Conservation (phyloP, 2,888 invertebrate species). For the Harmothoe impar region DNA sequence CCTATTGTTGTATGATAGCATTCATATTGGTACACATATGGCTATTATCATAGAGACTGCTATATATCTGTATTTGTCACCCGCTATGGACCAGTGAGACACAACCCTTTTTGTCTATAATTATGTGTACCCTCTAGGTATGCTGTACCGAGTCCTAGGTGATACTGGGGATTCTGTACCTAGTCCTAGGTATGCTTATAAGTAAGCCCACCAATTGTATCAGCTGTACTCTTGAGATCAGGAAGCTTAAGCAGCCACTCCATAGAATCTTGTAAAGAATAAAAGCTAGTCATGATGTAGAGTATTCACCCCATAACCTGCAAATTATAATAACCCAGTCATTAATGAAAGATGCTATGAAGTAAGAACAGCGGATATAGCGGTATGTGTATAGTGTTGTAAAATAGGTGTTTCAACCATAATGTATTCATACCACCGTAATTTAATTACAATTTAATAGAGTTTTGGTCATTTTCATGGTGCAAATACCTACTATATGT, state of each 20-base stretch:
- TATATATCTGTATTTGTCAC: conserved; percentile 23
- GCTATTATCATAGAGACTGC: conserved; percentile 44
- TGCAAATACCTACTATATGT: conserved; percentile 28
- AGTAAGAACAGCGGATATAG: conserved; percentile 8
- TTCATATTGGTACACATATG: conserved; percentile 30
- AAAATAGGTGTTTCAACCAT: conserved; percentile 31
- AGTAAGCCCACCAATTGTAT: neutral
- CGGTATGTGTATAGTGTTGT: conserved; percentile 44
- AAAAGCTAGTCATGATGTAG: conserved; percentile 5
- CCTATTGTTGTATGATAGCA: conserved; percentile 49
- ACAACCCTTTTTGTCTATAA: neutral
- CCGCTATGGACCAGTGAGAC: neutral
- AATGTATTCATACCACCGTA: conserved; percentile 31
- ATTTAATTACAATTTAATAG: conserved; percentile 45
- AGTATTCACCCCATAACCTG: conserved; percentile 42
- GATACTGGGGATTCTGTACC: no score
- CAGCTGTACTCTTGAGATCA: neutral
- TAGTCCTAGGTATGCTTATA: conserved; percentile 21
- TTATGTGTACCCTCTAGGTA: neutral
- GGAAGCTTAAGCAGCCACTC: neutral
- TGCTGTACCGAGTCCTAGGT: neutral
- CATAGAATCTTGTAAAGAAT: neutral
- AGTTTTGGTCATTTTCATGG: conserved; percentile 46
- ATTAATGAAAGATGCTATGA: neutral
- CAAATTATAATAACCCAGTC: neutral